These are phyloP conservation scores for Varanus komodoensis DNA, from an alignment of 2,113 vertebrate species.

Conservation along the genomic window DNA sequence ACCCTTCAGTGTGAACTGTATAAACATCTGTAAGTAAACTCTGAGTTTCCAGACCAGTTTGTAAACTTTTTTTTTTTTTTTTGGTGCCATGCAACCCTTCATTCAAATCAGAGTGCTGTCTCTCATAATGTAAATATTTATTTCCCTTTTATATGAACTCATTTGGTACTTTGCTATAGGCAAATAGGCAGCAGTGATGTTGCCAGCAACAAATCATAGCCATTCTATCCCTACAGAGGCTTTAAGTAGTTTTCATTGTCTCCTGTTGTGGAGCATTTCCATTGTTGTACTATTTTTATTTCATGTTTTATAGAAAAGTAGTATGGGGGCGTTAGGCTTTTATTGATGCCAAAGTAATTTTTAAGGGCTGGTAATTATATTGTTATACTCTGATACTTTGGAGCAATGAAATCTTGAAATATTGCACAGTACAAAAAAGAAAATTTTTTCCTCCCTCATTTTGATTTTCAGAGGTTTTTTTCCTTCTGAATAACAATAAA, in stretches of 20 bases:
- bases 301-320: not conserved
- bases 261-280: not conserved
- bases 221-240: not conserved
- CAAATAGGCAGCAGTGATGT: not conserved
- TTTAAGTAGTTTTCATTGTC: not conserved
- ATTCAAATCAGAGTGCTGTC: not conserved
- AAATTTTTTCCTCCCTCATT: not conserved
- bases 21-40: not conserved
- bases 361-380: not conserved
- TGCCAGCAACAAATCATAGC: not conserved
- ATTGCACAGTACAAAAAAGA: not conserved
- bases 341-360: not conserved
- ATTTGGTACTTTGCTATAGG: not conserved
- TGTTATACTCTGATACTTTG: not conserved
- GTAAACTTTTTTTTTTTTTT: not conserved
- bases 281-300: not conserved
- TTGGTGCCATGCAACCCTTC: not conserved
- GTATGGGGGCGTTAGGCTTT: not conserved
- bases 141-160: not conserved
- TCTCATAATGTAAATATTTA: not conserved
- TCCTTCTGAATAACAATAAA: not conserved
- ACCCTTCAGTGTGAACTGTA: not conserved
- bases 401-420: not conserved
- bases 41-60: not conserved
- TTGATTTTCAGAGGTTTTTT: not conserved